Evolutionary conservation across 2,888 invertebrate species (phyloP), one percentile per base, ranked within the genome.

Genomic region (Drosophila seclusa): DNA sequence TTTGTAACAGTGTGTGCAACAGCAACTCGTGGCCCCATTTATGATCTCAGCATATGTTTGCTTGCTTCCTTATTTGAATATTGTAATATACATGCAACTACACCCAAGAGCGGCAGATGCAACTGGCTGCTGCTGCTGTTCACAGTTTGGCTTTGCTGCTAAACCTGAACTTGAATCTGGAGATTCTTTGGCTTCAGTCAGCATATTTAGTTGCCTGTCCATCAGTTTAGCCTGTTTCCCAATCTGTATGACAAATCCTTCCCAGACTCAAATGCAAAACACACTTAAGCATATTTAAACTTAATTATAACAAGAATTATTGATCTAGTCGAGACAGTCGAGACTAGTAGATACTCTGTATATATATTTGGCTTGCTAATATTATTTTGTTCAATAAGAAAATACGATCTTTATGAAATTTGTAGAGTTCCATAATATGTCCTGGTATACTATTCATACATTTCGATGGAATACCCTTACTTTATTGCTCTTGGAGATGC

Each of bases 1-100:
- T 27, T 55, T 55, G 38, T 29, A 8, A 55, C 27, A 55, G 13
- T 40, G 40, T 42, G 38, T 27, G 21, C 10, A 57, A 40, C 50
- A 21, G 60, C 61, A 61, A 55, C 49, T 52, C 66, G 59, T 29
- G 29, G 18, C 16, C 32, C 29, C 18, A 29, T n/a, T 6, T 8
- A 4, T 31, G 21, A 52, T 65, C 10, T 48, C 13, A 29, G 18
- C 13, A n/a, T 10, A n/a, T 38, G 13, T 24, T 18, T 5, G 27
- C 27, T 8, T 16, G n/a, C 29, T 40, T 38, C 55, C 49, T 6
- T 11, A 27, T 18, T 49, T 49, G 49, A 18, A 16, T 45, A 45
- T 24, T 45, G 8, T 45, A 45, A 24, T 45, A 8, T 16, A 16
- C 24, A 16, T 45, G 24, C 45, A 24, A 24, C 45, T 16, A 21